Evolutionary conservation across 2,888 invertebrate species (phyloP).

Genomic region (Sinohyriopsis cumingii): DNA sequence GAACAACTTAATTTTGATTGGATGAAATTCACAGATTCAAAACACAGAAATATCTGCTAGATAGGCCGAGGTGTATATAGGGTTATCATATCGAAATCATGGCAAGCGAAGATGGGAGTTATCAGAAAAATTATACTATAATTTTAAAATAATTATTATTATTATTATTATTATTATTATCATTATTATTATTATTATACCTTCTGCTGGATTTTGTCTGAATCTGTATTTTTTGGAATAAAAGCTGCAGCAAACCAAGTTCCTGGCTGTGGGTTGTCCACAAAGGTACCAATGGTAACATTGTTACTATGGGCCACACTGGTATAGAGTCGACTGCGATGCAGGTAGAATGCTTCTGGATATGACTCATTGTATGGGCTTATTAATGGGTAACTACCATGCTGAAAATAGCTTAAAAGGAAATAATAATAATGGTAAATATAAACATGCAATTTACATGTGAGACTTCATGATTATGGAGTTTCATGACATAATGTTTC

Average conservation of each 20-base stretch:
- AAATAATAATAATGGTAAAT: constrained; percentile 8
- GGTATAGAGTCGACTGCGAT: constrained; percentile 57
- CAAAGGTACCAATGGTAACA: constrained; percentile 69
- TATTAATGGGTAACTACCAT: constrained; percentile 87
- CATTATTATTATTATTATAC: constrained; percentile 22
- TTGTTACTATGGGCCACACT: constrained; percentile 79
- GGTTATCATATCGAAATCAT: too few species aligned
- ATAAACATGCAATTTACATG: neutral
- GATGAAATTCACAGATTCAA: too few species aligned
- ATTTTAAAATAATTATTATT: too few species aligned
- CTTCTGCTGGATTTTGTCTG: constrained; percentile 39
- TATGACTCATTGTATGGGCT: constrained; percentile 86
- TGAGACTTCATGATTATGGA: too few species aligned
- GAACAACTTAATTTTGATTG: too few species aligned
- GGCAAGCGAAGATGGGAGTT: too few species aligned
- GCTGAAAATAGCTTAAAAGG: constrained; percentile 81
- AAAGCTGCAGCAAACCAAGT: constrained; percentile 73
- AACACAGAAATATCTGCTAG: too few species aligned
- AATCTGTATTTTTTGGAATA: constrained; percentile 55
- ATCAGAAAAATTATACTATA: too few species aligned
- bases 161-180: neutral
- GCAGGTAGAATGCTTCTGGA: constrained; percentile 76
- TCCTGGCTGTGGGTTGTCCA: constrained; percentile 68
- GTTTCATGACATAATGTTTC: too few species aligned
- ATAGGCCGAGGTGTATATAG: too few species aligned